Conservation (phyloP, 2,888 invertebrate species). For the Meta bourneti region DNA sequence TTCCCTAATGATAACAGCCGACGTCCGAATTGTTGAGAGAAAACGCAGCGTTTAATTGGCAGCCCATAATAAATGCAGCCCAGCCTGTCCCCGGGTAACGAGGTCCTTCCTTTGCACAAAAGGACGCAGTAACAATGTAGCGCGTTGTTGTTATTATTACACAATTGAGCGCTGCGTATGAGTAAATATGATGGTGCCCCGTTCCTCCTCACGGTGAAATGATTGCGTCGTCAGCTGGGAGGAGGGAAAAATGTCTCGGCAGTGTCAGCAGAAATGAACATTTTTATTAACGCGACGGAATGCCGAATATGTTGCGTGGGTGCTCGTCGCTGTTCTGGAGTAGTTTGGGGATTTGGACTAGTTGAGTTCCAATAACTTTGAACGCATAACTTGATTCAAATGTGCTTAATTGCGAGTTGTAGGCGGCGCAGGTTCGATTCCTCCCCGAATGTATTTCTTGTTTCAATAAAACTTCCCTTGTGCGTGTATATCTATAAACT, state of each 20-base stretch:
- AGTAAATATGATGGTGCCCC: slow-evolving; percentile 14
- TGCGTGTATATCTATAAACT: too few species aligned
- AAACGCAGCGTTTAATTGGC: slow-evolving; percentile 59
- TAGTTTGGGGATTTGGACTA: too few species aligned
- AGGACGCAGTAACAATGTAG: slow-evolving; percentile 59
- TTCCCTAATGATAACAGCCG: slow-evolving; percentile 50
- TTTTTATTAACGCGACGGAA: neutral
- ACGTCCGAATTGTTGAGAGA: slow-evolving; percentile 59
- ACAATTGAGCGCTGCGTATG: slow-evolving; percentile 18
- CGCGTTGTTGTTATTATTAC: slow-evolving; percentile 52
- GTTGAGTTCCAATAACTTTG: too few species aligned
- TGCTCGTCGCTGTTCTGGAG: neutral
- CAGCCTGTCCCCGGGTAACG: slow-evolving; percentile 45
- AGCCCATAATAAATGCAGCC: slow-evolving; percentile 58
- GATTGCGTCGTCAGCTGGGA: neutral
- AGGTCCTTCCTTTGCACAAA: slow-evolving; percentile 44
- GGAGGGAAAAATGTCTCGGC: slow-evolving; percentile 8
- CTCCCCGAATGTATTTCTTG: too few species aligned
- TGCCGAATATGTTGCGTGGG: neutral
- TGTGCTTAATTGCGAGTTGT: too few species aligned
- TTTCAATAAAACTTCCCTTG: too few species aligned
- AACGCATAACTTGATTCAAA: too few species aligned
- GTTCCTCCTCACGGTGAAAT: neutral
- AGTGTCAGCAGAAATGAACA: slow-evolving; percentile 35
- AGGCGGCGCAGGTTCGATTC: too few species aligned